Evolutionary conservation across 2,113 vertebrate genomes (phyloP).

Genomic region (Nyctereutes procyonoides): DNA sequence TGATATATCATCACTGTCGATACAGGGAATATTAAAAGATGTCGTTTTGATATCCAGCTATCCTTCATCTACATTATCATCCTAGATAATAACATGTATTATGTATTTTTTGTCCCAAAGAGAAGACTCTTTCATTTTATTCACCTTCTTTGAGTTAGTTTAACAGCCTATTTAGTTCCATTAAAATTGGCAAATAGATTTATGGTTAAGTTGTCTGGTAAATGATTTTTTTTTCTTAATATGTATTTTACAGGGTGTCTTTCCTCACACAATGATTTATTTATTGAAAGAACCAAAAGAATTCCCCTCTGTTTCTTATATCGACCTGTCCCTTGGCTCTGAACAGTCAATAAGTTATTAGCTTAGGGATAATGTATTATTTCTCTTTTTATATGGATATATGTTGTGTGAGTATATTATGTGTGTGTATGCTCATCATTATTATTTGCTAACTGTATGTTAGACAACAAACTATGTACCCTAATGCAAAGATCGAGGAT

Average conservation of each 20-base stretch:
- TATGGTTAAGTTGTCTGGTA: neutral
- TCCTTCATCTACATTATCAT: slow-evolving; percentile 53
- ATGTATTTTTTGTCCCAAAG: slow-evolving; percentile 10
- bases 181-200: slow-evolving; percentile 3
- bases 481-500: neutral
- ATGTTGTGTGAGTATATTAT: neutral
- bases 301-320: neutral
- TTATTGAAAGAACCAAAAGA: neutral
- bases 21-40: neutral
- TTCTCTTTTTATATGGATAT: neutral
- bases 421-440: neutral
- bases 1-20: neutral
- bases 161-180: neutral
- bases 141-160: slow-evolving; percentile 26
- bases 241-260: neutral
- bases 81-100: slow-evolving; percentile 64
- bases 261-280: slow-evolving; percentile 24
- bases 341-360: slow-evolving; percentile 35
- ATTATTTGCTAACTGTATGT: neutral
- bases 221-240: slow-evolving; percentile 33
- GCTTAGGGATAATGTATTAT: neutral
- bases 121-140: slow-evolving; percentile 19
- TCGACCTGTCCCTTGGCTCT: neutral
- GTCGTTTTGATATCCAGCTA: slow-evolving; percentile 50
- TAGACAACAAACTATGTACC: neutral